Evolutionary conservation across 2,797 vertebrate species (phyloP).

Genomic region (Calcarius lapponicus): DNA sequence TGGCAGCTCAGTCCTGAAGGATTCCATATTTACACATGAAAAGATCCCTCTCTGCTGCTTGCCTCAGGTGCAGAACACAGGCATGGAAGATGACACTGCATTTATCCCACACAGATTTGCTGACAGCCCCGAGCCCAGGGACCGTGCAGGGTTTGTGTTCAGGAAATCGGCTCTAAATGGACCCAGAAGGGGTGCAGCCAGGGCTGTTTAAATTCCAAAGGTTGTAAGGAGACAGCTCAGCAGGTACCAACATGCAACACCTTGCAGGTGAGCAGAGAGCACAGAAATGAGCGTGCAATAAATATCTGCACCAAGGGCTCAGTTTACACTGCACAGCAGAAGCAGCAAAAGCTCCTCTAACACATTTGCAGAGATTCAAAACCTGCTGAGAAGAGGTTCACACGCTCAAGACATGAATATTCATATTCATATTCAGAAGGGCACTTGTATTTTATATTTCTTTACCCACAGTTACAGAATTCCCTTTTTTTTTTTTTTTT

Average conservation of each 20-base stretch:
- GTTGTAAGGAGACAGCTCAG: neutral
- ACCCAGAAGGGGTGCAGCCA: neutral
- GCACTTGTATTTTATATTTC: neutral
- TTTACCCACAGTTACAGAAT: neutral
- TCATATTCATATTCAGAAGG: neutral
- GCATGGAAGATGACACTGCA: neutral
- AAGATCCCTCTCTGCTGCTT: neutral
- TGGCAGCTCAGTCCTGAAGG: neutral
- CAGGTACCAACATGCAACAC: neutral
- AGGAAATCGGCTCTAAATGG: neutral
- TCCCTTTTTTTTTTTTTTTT: neutral
- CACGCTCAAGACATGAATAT: neutral
- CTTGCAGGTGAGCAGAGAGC: neutral
- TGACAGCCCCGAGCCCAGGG: neutral
- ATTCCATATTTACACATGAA: neutral
- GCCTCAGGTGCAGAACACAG: neutral
- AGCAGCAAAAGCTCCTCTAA: neutral
- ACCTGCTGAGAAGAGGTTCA: neutral
- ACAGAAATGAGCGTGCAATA: neutral
- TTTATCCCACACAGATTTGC: neutral
- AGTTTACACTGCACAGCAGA: neutral
- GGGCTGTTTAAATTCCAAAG: neutral
- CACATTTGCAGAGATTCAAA: neutral
- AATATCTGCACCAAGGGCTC: neutral
- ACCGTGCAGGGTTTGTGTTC: neutral